Conservation (phyloP, 2,113 vertebrate species). For the Gila orcuttii region DNA sequence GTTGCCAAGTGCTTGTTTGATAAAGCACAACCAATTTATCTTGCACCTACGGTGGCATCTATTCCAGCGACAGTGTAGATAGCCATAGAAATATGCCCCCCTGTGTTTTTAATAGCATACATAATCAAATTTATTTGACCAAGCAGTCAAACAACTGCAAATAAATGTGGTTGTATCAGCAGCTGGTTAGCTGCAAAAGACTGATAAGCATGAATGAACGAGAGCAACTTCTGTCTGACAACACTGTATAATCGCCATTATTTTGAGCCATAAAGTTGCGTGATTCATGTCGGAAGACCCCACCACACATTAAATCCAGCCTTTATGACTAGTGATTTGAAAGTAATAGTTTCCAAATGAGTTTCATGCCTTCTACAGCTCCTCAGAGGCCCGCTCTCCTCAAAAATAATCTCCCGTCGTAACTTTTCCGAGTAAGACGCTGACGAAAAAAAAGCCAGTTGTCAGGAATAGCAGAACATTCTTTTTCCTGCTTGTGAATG, state of each 20-base stretch:
- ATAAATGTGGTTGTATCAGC: slow-evolving; percentile 50
- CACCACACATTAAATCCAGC: slow-evolving; percentile 56
- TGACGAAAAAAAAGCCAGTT: background rate
- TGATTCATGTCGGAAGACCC: slow-evolving; percentile 57
- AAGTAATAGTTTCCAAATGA: slow-evolving; percentile 62
- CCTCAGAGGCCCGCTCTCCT: slow-evolving; percentile 48
- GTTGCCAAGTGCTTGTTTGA: slow-evolving; percentile 1
- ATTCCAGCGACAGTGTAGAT: slow-evolving; percentile 47
- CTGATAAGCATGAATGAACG: slow-evolving; percentile 53
- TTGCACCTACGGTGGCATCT: background rate
- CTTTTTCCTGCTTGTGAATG: slow-evolving; percentile 42
- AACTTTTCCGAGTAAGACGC: background rate
- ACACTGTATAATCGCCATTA: slow-evolving; percentile 52
- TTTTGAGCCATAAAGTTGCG: slow-evolving; percentile 58
- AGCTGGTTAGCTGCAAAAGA: slow-evolving; percentile 47
- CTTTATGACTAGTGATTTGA: slow-evolving; percentile 59
- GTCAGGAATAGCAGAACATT: slow-evolving; percentile 21
- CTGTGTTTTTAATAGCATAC: slow-evolving; percentile 46
- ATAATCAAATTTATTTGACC: slow-evolving; percentile 56
- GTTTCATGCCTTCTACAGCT: slow-evolving; percentile 55
- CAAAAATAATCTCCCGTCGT: slow-evolving; percentile 45
- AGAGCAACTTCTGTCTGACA: slow-evolving; percentile 47
- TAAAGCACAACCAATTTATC: slow-evolving; percentile 14
- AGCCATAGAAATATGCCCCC: slow-evolving; percentile 51
- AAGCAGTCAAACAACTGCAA: slow-evolving; percentile 52